A percentile compares a stretch with the other conserved stretches of the same genome.
Evolutionary conservation across 2,113 vertebrate genomes (phyloP).

Genomic region (Pangasianodon hypophthalmus): DNA sequence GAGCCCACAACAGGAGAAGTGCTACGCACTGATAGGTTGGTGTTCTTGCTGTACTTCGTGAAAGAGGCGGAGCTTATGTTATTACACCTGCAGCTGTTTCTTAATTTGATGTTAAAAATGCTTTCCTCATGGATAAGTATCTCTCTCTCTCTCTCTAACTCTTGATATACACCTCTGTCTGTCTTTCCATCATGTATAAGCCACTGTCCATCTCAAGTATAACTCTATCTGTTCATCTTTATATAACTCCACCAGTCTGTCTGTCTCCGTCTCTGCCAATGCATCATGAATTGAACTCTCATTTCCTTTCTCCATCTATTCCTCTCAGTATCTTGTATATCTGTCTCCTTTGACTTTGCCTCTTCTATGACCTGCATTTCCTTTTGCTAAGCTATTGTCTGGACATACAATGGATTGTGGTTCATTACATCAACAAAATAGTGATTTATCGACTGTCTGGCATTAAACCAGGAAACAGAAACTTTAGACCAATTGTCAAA

Average conservation of each 20-base stretch:
- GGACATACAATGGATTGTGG: background rate
- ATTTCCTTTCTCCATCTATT: background rate
- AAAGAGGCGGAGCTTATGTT: background rate
- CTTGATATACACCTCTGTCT: background rate
- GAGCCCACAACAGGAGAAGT: slow-evolving; percentile 82
- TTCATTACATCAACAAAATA: background rate
- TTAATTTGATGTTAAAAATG: background rate
- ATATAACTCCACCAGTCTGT: background rate
- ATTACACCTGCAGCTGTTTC: background rate
- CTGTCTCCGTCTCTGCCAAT: background rate
- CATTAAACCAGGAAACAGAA: slow-evolving; percentile 35
- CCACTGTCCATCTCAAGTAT: background rate
- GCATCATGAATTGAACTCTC: slow-evolving; percentile 6
- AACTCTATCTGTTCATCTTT: background rate
- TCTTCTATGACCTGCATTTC: background rate
- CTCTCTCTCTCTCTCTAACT: background rate
- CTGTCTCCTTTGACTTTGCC: background rate
- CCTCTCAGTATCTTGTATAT: background rate
- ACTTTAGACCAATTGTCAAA: slow-evolving; percentile 36
- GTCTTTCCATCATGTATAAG: background rate
- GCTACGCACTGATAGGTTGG: slow-evolving; percentile 84
- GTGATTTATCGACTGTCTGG: slow-evolving; percentile 31
- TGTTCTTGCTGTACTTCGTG: background rate
- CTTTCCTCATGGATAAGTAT: background rate
- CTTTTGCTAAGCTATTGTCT: background rate